Conservation (phyloP, 2,888 invertebrate genomes). For the Tromatobia lineatoria region DNA sequence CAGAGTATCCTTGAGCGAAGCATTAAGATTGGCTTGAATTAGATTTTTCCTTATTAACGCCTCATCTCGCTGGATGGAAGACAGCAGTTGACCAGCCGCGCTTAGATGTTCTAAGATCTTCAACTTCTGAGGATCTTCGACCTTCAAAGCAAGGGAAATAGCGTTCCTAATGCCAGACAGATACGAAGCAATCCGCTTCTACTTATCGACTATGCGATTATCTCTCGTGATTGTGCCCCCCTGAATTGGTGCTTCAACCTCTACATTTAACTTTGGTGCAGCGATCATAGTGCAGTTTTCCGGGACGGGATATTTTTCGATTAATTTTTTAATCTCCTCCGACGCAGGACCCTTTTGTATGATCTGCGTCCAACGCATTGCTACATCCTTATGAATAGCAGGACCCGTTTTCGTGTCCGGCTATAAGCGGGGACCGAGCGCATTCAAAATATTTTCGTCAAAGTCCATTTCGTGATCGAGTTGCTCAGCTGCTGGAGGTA, state of each 20-base stretch:
- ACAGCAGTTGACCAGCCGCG: slow-evolving; percentile 22
- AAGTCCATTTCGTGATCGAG: too few relatives aligned
- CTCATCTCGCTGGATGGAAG: slow-evolving; percentile 37
- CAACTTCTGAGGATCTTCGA: slow-evolving; percentile 2
- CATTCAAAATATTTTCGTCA: too few relatives aligned
- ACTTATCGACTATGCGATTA: not conserved
- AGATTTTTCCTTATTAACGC: slow-evolving; percentile 18
- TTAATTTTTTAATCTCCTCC: not conserved
- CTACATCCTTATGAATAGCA: too few relatives aligned
- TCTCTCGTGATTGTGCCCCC: not conserved
- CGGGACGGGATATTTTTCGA: not conserved
- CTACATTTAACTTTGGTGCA: not conserved
- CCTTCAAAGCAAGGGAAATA: not conserved
- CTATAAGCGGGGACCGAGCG: too few relatives aligned
- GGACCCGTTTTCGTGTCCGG: too few relatives aligned
- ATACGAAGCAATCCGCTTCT: not conserved
- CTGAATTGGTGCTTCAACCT: not conserved
- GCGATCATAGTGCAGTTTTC: not conserved
- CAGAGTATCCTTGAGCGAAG: slow-evolving; percentile 4
- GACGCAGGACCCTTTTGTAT: too few relatives aligned
- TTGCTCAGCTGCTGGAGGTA: too few relatives aligned
- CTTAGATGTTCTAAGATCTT: slow-evolving; percentile 17
- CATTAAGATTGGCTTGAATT: slow-evolving; percentile 22
- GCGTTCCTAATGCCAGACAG: not conserved
- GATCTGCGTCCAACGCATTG: too few relatives aligned